Percentiles rank a stretch among this genome's conserved stretches.
These are phyloP conservation scores for Calephelis virginiensis DNA, from an alignment of 1,140 invertebrate genomes.

Conservation along the genomic window DNA sequence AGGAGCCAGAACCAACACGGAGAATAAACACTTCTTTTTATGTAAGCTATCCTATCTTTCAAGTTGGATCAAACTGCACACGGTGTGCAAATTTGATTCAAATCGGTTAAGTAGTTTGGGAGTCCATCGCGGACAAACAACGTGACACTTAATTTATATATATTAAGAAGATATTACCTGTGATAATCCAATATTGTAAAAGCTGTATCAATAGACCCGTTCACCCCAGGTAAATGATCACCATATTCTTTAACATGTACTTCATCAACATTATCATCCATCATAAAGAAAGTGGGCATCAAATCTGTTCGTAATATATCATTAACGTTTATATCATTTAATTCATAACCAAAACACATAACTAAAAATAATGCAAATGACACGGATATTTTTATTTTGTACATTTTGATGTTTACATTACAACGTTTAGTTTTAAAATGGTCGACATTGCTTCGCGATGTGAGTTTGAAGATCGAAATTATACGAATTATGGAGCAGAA, in stretches of 20 bases:
- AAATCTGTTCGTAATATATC: conserved; percentile 82
- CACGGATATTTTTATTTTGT: neutral
- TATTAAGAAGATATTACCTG: conserved; percentile 78
- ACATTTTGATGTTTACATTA: neutral
- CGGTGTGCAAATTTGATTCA: too few relatives aligned
- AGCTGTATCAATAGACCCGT: conserved; percentile 80
- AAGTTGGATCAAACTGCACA: too few relatives aligned
- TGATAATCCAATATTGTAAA: conserved; percentile 81
- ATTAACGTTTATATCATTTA: conserved; percentile 74
- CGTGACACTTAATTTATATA: too few relatives aligned
- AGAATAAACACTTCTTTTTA: too few relatives aligned
- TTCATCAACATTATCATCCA: conserved; percentile 33
- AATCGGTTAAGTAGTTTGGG: too few relatives aligned
- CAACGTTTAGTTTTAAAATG: conserved; percentile 14
- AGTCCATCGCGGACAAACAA: too few relatives aligned
- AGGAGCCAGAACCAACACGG: too few relatives aligned
- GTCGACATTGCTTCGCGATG: neutral
- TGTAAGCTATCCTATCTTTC: too few relatives aligned
- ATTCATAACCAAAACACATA: conserved; percentile 9
- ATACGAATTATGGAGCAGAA: conserved; percentile 67
- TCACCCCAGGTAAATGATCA: conserved; percentile 30
- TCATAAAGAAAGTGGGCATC: conserved; percentile 80
- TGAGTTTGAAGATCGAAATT: conserved; percentile 29
- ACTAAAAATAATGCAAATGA: neutral
- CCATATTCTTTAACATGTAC: conserved; percentile 28